These are phyloP conservation scores for Gymnoscopelus braueri DNA, from an alignment of 2,797 vertebrate genomes.

Conservation along the genomic window DNA sequence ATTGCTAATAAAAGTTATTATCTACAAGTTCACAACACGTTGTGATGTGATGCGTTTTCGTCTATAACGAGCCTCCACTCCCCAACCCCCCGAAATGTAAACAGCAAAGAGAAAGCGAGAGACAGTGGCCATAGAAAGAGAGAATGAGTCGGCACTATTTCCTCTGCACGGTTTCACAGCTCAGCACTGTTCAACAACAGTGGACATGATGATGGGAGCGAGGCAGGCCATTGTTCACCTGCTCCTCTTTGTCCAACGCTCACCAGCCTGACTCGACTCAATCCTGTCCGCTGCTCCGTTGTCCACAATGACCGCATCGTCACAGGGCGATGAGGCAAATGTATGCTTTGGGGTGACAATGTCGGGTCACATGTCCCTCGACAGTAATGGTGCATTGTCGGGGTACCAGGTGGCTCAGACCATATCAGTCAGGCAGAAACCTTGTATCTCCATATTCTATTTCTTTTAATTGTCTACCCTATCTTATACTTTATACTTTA, in stretches of 20 bases:
- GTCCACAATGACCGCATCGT: slow-evolving; percentile 44
- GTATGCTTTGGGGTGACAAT: no score
- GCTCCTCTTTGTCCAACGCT: slow-evolving; percentile 39
- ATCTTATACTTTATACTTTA: no score
- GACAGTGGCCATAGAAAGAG: slow-evolving; percentile 12
- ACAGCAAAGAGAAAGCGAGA: not conserved
- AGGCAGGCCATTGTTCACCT: slow-evolving; percentile 27
- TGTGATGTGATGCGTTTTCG: no score
- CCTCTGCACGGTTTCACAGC: slow-evolving; percentile 25
- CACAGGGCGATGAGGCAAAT: not conserved
- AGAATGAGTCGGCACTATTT: slow-evolving; percentile 48
- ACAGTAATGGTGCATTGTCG: no score
- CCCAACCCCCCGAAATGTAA: not conserved
- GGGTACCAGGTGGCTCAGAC: no score
- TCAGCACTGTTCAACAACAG: slow-evolving; percentile 43
- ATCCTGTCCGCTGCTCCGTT: slow-evolving; percentile 13
- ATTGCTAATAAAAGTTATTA: no score
- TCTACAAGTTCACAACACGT: no score
- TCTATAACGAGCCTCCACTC: no score
- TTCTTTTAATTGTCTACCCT: no score
- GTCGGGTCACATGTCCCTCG: no score
- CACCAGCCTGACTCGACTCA: slow-evolving; percentile 30
- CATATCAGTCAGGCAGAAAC: no score
- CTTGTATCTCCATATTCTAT: no score
- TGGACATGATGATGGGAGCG: not conserved